phyloP scores from a whole-genome alignment of 37 sponge, comb jelly and placozoan genomes.

The Oscarella lobularis region DNA sequence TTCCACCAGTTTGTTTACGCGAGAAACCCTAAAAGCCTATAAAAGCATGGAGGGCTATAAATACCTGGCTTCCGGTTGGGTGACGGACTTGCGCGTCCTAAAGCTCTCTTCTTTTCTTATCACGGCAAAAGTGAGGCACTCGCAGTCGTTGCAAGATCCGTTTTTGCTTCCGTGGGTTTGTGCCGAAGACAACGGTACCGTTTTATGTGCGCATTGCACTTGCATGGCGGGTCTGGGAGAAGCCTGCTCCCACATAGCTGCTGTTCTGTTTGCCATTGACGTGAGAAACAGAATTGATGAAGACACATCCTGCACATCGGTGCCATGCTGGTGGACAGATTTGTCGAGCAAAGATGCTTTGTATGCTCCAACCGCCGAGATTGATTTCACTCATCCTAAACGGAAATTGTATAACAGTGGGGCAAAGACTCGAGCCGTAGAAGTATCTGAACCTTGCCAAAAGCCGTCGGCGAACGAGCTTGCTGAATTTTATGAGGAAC shows the following conservation, averaged over 20 bases:
- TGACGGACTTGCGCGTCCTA: background rate
- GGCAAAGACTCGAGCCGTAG: background rate
- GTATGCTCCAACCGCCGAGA: conserved; percentile 23
- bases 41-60: background rate
- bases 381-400: conserved; percentile 27
- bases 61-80: background rate
- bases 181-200: conserved; percentile 12
- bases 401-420: background rate
- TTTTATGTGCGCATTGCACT: conserved; percentile 31
- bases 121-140: conserved; percentile 17
- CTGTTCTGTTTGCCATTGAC: conserved; percentile 27
- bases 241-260: conserved; percentile 48
- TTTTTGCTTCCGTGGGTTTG: conserved; percentile 26
- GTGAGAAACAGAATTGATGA: conserved; percentile 12
- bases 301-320: conserved; percentile 12
- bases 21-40: background rate
- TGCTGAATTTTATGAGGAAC: background rate
- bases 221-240: conserved; percentile 51
- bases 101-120: background rate
- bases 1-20: background rate
- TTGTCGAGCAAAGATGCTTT: conserved; percentile 20
- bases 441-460: too few relatives aligned
- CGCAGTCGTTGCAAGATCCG: conserved; percentile 19
- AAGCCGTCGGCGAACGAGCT: background rate
- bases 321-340: conserved; percentile 33